Evolutionary conservation across 2,797 vertebrate genomes (phyloP).

Genomic region (Graptemys geographica): DNA sequence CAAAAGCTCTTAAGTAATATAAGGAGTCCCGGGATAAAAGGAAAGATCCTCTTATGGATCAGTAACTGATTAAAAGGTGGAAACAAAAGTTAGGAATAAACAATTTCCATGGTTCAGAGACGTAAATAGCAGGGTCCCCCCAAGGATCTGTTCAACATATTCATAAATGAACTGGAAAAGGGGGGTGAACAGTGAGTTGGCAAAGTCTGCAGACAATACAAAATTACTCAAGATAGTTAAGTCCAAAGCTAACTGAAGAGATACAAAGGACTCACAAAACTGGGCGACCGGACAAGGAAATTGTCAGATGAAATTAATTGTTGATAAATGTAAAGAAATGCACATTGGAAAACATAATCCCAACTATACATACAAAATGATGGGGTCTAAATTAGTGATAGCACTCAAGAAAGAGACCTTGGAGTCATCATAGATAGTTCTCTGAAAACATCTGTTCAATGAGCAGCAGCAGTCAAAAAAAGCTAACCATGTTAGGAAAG

Average conservation of each 20-base stretch:
- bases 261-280: not conserved
- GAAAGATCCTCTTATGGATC: not conserved
- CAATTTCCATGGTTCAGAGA: not conserved
- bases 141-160: not conserved
- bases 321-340: not conserved
- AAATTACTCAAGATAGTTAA: no score
- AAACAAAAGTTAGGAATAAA: not conserved
- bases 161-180: not conserved
- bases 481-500: not conserved
- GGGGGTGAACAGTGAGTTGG: not conserved
- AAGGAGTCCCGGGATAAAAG: not conserved
- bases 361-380: not conserved
- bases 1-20: not conserved
- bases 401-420: not conserved
- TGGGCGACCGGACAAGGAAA: not conserved
- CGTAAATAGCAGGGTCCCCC: not conserved
- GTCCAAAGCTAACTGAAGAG: not conserved
- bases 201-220: no score
- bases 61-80: not conserved
- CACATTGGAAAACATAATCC: not conserved
- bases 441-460: not conserved
- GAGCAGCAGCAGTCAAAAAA: not conserved
- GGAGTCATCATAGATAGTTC: not conserved
- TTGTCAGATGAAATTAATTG: not conserved
- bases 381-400: not conserved